Base-by-base conservation (phyloP, 1,140 invertebrate genomes). In the Xylocopa sonorina region DNA sequence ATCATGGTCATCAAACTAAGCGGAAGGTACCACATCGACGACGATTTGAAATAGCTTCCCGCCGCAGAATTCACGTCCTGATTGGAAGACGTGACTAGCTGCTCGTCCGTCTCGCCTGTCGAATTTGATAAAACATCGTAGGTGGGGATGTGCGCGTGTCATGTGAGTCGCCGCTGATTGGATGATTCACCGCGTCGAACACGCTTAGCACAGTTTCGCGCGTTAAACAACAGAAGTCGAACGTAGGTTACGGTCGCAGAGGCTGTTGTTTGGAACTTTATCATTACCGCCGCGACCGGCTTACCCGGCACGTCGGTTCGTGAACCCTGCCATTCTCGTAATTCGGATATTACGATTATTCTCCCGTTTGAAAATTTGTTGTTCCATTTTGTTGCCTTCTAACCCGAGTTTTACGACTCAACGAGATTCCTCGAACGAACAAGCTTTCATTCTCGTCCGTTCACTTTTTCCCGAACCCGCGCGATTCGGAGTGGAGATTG, bases 101-200 rank as follows among this genome's bases (percentile, higher is more conserved):
- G 87, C 34, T 92, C 91, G 76, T 92, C 90, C 82, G 87, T 90
- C 51, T 82, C 89, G 86, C 90, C 91, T 92, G 86, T 85, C 83
- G 82, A 81, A 66, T 83, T 83, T 29, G 60, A 75, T 62, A 60
- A 77, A 32, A 66, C n/a, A 64, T 72, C 75, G 80, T 82, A 68
- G 80, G 57, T 46, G 24, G 58, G 48, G 69, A 60, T 7, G 2
- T 18, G 51, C 34, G 41, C 16, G 18, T 34, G 6, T 12, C 50
- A 73, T 41, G 12, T 48, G 29, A 57, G 68, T 69, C 69, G 60
- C 68, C 46, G 55, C 38, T 50, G 66, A 68, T 77, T 50, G 55
- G 67, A 76, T 60, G 63, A 62, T 34, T 72, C 81, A 67, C 57
- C 53, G 69, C 63, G 38, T 29, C 50, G 41, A 62, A 43, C 62